Percentiles rank a stretch among this genome's conserved stretches.
phyloP scores from a whole-genome alignment of 2,113 vertebrate species.

The Dipodomys merriami region DNA sequence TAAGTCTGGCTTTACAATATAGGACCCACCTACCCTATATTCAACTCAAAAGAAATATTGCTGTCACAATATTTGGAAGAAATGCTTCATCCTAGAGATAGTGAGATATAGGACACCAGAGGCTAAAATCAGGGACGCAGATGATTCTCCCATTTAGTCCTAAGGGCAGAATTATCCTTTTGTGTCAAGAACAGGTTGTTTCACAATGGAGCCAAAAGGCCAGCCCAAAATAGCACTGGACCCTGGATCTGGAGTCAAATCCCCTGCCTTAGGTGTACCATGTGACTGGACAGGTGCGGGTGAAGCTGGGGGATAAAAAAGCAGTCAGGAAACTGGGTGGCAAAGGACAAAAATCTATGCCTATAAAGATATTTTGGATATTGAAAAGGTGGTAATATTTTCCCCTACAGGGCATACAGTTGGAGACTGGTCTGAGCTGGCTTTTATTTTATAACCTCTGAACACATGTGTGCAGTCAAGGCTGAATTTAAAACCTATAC shows the following conservation, averaged over 20 bases:
- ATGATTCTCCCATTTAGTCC: not conserved
- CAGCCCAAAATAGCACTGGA: not conserved
- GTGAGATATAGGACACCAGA: not conserved
- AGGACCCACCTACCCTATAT: not conserved
- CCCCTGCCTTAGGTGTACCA: not conserved
- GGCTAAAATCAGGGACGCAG: not conserved
- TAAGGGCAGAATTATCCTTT: not conserved
- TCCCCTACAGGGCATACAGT: slow-evolving; percentile 70
- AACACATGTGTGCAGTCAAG: slow-evolving; percentile 75
- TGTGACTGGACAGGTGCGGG: too few relatives aligned
- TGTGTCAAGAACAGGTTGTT: not conserved
- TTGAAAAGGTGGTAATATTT: slow-evolving; percentile 70
- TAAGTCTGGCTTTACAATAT: not conserved
- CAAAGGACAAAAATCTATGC: slow-evolving; percentile 36
- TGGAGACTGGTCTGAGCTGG: slow-evolving; percentile 62
- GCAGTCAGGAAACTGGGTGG: not conserved
- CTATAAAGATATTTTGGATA: slow-evolving; percentile 58
- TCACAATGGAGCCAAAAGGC: not conserved
- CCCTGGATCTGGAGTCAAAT: not conserved
- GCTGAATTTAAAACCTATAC: slow-evolving; percentile 81
- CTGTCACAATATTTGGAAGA: not conserved
- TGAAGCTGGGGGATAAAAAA: not conserved
- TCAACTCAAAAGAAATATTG: not conserved
- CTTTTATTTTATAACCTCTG: slow-evolving; percentile 81
- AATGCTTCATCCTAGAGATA: not conserved